Evolutionary conservation across 2,888 invertebrate genomes (phyloP), one percentile per base, ranked within the genome.

Genomic region (Eupithecia inturbata): DNA sequence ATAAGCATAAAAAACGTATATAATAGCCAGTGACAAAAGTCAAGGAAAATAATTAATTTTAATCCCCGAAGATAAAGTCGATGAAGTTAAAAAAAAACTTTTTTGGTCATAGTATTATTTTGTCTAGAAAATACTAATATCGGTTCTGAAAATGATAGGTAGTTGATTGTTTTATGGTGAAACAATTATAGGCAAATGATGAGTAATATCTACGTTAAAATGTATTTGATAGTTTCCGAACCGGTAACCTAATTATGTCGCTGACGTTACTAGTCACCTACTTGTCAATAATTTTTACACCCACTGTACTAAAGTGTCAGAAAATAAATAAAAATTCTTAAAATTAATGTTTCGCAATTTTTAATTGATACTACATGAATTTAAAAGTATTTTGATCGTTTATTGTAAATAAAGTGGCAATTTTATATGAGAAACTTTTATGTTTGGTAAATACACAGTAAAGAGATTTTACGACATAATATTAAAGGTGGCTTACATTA

Each of bases 311-410:
- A 70, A 82, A 77, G 81, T 81, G 82, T 81, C 77, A 74, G 67
- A 77, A 73, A 75, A 77, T 74, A 72, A 72, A 76, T 77, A 77
- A 77, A 78, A 74, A 70, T 66, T 77, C 72, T 75, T 82, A 80
- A 80, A 82, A 83, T 83, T 83, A 83, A 73, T 39, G 70, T 85
- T 84, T 71, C 76, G 80, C 75, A 80, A 84, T 75, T 81, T 73
- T 73, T 79, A 82, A 73, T 72, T 68, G 45, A 49, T 22, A 64
- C 31, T 41, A 33, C 31, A 22, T 19, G 6, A 33, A 39, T 71
- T 70, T 67, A 60, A 62, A 36, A 68, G 76, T 80, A 82, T 81
- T 79, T 76, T 41, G 64, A 36, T 67, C 78, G 78, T 82, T 83
- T 78, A 83, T 80, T 75, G 77, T 79, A 79, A 80, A 83, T 78